These are phyloP conservation scores for Suricata suricatta DNA, from an alignment of 2,113 vertebrate species.

Conservation along the genomic window DNA sequence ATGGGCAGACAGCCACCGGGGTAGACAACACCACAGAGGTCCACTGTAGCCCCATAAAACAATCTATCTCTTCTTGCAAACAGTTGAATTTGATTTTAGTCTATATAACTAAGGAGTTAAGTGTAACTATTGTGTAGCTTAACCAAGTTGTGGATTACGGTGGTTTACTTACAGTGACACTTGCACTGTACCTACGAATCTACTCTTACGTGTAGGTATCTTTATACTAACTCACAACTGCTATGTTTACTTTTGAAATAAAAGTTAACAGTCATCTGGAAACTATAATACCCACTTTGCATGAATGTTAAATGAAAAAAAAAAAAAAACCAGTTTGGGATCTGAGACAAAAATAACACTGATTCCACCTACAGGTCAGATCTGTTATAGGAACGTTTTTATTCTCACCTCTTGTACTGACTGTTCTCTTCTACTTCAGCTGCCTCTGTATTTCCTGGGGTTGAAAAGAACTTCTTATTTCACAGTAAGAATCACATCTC, in stretches of 20 bases:
- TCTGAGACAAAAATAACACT: not conserved
- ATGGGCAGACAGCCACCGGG: not conserved
- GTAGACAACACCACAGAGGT: not conserved
- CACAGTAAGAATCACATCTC: not conserved
- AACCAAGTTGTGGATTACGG: not conserved
- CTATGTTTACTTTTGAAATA: not conserved
- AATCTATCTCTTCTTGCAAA: not conserved
- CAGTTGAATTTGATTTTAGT: not conserved
- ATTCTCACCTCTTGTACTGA: not conserved
- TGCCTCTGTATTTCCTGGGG: not conserved
- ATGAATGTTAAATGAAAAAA: not conserved
- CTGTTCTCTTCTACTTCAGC: not conserved
- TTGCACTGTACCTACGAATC: not conserved
- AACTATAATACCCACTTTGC: not conserved
- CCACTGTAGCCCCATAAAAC: no score
- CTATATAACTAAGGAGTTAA: not conserved
- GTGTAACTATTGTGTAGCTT: not conserved
- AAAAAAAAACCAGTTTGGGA: not conserved
- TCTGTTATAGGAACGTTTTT: not conserved
- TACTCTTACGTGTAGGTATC: not conserved
- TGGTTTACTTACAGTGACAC: not conserved
- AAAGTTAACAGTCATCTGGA: not conserved
- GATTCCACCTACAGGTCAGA: not conserved
- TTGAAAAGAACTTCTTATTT: not conserved
- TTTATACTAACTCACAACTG: not conserved